Conservation (phyloP, 2,113 vertebrate genomes). For the Potamarius usumacintae region DNA sequence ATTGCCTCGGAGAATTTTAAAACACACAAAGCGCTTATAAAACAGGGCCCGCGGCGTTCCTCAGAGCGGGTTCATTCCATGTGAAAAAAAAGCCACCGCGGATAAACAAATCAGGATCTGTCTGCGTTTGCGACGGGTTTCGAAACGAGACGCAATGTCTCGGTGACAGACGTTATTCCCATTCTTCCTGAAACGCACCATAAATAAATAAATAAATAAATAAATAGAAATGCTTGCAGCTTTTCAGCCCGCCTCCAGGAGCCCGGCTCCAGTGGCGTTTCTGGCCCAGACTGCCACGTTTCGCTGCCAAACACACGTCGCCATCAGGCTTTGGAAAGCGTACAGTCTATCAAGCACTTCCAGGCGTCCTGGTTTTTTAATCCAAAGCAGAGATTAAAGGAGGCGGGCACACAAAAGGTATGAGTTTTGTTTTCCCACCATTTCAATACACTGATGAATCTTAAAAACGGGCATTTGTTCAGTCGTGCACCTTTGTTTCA, state of each 20-base stretch:
- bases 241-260: slow-evolving; percentile 28
- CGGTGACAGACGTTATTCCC: slow-evolving; percentile 44
- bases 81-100: neutral
- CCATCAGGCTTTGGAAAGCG: slow-evolving; percentile 53
- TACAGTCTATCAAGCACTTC: slow-evolving; percentile 55
- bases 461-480: neutral
- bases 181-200: slow-evolving; percentile 22
- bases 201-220: neutral
- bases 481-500: neutral
- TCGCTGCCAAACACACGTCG: slow-evolving; percentile 52
- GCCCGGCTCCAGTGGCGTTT: slow-evolving; percentile 38
- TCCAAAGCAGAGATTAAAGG: slow-evolving; percentile 45
- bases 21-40: slow-evolving; percentile 21
- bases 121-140: neutral
- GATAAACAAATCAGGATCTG: slow-evolving; percentile 36
- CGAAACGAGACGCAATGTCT: slow-evolving; percentile 39
- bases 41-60: slow-evolving; percentile 9
- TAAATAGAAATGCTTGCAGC: neutral
- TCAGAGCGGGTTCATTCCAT: neutral
- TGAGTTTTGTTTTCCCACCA: slow-evolving; percentile 68
- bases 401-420: slow-evolving; percentile 41
- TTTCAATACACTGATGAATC: neutral
- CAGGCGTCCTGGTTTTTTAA: slow-evolving; percentile 51
- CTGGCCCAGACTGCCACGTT: slow-evolving; percentile 33
- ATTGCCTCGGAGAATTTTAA: slow-evolving; percentile 34